These are phyloP conservation scores for Coenonympha glycerion DNA, from an alignment of 2,888 invertebrate species.

Conservation along the genomic window DNA sequence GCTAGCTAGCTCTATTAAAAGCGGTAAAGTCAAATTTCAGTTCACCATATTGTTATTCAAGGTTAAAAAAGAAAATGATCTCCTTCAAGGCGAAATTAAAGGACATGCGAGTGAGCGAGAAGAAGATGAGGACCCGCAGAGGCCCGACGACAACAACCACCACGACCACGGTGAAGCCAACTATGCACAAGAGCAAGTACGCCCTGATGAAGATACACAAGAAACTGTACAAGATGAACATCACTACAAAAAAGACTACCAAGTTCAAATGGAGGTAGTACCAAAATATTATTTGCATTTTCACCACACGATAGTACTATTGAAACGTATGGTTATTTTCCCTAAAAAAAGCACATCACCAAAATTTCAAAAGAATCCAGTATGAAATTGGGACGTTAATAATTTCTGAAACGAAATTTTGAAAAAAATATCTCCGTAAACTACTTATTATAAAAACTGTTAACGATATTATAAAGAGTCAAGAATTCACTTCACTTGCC, in stretches of 20 bases:
- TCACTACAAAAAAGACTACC: constrained; percentile 20
- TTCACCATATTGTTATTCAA: not conserved
- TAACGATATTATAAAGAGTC: no score
- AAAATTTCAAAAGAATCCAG: no score
- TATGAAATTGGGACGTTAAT: no score
- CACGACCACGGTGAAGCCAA: constrained; percentile 14
- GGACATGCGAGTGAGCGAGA: constrained; percentile 15
- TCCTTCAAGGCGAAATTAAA: constrained; percentile 16
- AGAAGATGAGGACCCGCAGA: constrained; percentile 10
- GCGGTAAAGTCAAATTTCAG: no score
- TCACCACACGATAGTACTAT: no score
- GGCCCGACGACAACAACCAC: constrained; percentile 20
- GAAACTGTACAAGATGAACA: constrained; percentile 23
- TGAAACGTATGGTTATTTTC: no score
- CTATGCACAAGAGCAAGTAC: constrained; percentile 28
- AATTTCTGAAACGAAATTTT: no score
- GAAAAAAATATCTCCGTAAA: not conserved
- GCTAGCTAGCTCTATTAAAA: not conserved
- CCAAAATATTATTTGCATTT: no score
- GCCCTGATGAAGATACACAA: constrained; percentile 24
- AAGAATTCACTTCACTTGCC: no score
- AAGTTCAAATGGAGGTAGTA: constrained; percentile 16
- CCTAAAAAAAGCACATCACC: no score
- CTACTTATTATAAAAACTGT: not conserved
- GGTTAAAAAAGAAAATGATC: constrained; percentile 15